phyloP scores from a whole-genome alignment of 2,113 vertebrate genomes.

The Neotoma lepida region DNA sequence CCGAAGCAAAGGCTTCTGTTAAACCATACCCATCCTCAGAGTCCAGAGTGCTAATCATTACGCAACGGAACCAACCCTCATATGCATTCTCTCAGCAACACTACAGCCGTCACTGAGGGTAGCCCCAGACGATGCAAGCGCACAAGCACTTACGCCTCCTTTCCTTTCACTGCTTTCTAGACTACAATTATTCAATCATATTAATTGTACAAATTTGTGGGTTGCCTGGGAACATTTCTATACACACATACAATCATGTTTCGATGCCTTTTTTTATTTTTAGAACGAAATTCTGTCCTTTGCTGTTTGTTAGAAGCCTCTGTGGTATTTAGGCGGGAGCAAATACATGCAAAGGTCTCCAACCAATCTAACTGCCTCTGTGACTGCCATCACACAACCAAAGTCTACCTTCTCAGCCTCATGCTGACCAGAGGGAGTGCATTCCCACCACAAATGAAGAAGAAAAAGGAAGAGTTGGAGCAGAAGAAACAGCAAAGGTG shows the following conservation, averaged over 20 bases:
- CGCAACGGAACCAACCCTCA: not conserved
- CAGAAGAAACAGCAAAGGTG: not conserved
- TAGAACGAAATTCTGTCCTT: not conserved
- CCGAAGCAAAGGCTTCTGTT: not conserved
- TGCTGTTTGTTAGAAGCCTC: not conserved
- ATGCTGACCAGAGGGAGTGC: not conserved
- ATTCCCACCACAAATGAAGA: not conserved
- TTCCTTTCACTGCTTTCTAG: not conserved
- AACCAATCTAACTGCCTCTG: not conserved
- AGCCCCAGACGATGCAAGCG: not conserved
- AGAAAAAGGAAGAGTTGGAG: not conserved
- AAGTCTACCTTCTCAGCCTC: not conserved
- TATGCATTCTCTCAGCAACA: not conserved
- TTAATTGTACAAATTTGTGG: not conserved
- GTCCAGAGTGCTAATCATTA: not conserved
- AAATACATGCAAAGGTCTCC: not conserved
- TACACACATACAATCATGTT: not conserved
- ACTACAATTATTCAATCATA: constrained; percentile 20
- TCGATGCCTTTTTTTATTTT: not conserved
- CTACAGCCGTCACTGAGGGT: not conserved
- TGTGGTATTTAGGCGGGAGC: not conserved
- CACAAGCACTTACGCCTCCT: not conserved
- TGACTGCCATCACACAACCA: not conserved
- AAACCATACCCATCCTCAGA: not conserved
- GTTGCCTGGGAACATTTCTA: not conserved